A percentile compares a stretch with the other conserved stretches of the same genome.
Conservation (phyloP, 2,797 vertebrate genomes). For the Tiaroga cobitis region DNA sequence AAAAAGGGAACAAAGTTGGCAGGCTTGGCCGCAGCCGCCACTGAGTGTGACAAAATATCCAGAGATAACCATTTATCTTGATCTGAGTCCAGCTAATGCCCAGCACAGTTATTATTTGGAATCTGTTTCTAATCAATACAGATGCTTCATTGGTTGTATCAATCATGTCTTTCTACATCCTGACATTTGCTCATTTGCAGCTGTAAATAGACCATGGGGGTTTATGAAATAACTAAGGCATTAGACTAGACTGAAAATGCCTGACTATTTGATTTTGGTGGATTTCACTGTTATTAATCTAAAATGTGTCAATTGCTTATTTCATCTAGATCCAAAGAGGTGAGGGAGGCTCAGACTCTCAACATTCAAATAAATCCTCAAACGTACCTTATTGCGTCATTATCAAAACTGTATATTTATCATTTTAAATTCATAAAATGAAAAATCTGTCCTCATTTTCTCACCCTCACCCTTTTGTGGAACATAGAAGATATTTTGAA, state of each 20-base stretch:
- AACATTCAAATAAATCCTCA: background rate
- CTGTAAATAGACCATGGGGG: conserved; percentile 26
- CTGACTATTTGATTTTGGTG: background rate
- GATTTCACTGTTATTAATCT: background rate
- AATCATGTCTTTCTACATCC: conserved; percentile 50
- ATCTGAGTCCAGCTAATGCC: conserved; percentile 56
- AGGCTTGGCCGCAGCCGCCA: conserved; percentile 41
- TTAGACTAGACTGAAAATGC: background rate
- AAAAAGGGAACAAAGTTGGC: conserved; percentile 55
- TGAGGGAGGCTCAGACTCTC: background rate
- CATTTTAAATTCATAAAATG: background rate
- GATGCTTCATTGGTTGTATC: conserved; percentile 54
- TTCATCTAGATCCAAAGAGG: background rate
- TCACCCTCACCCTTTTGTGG: background rate
- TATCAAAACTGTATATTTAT: background rate
- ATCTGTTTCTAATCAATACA: conserved; percentile 57
- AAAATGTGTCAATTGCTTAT: background rate
- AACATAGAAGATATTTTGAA: background rate
- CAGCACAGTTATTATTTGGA: conserved; percentile 48
- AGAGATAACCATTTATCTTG: conserved; percentile 55
- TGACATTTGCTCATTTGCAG: conserved; percentile 54
- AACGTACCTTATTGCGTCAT: background rate
- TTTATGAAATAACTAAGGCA: background rate
- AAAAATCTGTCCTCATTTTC: background rate
- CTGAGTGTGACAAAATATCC: conserved; percentile 47